These are phyloP conservation scores for Drosophila ezoana DNA, from an alignment of 2,888 invertebrate species.

Conservation along the genomic window DNA sequence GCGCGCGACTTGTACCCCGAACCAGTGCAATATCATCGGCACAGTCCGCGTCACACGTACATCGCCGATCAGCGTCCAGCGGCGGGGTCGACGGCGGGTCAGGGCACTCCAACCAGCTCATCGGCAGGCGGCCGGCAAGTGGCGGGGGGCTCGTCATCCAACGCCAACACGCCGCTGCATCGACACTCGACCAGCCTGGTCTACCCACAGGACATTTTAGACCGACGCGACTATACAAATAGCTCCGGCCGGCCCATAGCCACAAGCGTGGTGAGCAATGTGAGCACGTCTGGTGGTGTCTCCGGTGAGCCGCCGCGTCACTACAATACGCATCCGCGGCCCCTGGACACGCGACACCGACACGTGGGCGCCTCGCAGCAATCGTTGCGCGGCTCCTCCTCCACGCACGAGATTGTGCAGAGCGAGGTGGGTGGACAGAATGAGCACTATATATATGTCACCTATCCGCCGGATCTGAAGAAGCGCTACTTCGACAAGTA, in stretches of 20 bases:
- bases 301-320: conserved; percentile 58
- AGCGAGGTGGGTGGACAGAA: conserved; percentile 87
- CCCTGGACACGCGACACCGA: conserved; percentile 78
- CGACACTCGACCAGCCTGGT: conserved; percentile 80
- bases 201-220: conserved; percentile 84
- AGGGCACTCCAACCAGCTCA: conserved; percentile 70
- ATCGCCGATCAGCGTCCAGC: conserved; percentile 81
- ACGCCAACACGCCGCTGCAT: conserved; percentile 78
- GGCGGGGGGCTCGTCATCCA: conserved; percentile 65
- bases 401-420: conserved; percentile 85
- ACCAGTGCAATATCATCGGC: conserved; percentile 82
- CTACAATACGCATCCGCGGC: conserved; percentile 81
- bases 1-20: conserved; percentile 81
- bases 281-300: conserved; percentile 36
- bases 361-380: conserved; percentile 81
- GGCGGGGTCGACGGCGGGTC: conserved; percentile 43
- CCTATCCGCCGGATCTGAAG: conserved; percentile 94
- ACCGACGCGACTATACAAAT: conserved; percentile 84
- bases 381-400: conserved; percentile 82
- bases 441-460: conserved; percentile 94
- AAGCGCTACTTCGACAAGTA: conserved; percentile 90
- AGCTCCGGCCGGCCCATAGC: conserved; percentile 65
- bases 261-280: conserved; percentile 73
- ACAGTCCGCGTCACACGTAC: conserved; percentile 83
- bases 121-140: conserved; percentile 65